Evolutionary conservation across 2,797 vertebrate genomes (phyloP).

Genomic region (Rhadinocentrus ornatus): DNA sequence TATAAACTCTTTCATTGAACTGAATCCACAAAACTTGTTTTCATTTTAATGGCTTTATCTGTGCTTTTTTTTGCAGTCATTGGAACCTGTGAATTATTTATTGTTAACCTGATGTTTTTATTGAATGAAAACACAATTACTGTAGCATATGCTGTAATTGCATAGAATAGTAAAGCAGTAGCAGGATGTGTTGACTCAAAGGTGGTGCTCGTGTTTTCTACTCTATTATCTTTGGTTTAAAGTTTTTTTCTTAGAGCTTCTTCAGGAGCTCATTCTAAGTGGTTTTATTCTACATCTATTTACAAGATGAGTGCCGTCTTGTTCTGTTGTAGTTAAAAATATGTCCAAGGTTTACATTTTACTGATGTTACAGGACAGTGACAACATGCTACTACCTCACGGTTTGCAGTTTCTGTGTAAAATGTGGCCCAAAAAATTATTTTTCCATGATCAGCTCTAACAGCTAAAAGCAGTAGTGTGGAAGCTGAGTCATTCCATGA

Average conservation of each 20-base stretch:
- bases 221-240: constrained; percentile 2
- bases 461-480: constrained; percentile 31
- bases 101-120: constrained; percentile 38
- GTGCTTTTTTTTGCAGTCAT: constrained; percentile 15
- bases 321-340: constrained; percentile 2
- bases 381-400: constrained; percentile 17
- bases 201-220: constrained; percentile 5
- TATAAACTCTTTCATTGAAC: constrained; percentile 43
- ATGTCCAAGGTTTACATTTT: background rate
- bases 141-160: constrained; percentile 48
- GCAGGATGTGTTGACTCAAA: constrained; percentile 8
- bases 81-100: constrained; percentile 24
- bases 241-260: background rate
- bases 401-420: constrained; percentile 26
- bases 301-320: background rate
- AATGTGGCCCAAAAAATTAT: constrained; percentile 24
- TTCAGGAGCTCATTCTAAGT: background rate
- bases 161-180: constrained; percentile 27
- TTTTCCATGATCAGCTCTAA: constrained; percentile 27
- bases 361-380: constrained; percentile 19
- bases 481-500: too few relatives aligned
- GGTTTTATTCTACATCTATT: background rate
- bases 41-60: constrained; percentile 6
- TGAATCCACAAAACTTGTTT: constrained; percentile 34
- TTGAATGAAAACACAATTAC: constrained; percentile 13